Evolutionary conservation across 37 sponge, comb jelly and placozoan species (phyloP).

Genomic region (Theonella swinhoei): DNA sequence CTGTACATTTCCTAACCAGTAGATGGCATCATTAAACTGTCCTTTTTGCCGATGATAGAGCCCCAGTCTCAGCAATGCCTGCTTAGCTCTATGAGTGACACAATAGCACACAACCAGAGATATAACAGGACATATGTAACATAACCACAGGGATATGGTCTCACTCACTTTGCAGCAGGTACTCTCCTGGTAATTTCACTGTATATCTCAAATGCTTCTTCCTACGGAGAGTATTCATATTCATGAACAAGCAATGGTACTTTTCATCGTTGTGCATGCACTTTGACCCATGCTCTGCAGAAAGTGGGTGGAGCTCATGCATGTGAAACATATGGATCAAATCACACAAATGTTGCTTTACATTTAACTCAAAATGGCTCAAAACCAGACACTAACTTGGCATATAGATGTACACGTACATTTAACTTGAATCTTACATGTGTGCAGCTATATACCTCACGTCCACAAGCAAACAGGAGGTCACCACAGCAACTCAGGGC

Average conservation of each 20-base stretch:
- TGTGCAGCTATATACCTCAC: slow-evolving; percentile 42
- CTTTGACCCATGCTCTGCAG: too few relatives aligned
- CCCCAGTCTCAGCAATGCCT: slow-evolving; percentile 82
- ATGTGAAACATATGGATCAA: too few relatives aligned
- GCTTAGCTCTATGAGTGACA: slow-evolving; percentile 34
- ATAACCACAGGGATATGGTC: not conserved
- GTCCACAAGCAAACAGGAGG: slow-evolving; percentile 15
- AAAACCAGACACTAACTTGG: too few relatives aligned
- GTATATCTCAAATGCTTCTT: slow-evolving; percentile 15
- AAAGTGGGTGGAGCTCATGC: too few relatives aligned
- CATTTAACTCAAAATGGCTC: too few relatives aligned
- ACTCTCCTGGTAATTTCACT: slow-evolving; percentile 2
- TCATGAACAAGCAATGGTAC: not conserved
- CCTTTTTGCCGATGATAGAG: slow-evolving; percentile 53
- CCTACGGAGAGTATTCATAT: not conserved
- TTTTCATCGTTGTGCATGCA: too few relatives aligned
- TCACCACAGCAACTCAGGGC: slow-evolving; percentile 63
- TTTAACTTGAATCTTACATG: too few relatives aligned
- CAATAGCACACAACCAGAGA: not conserved
- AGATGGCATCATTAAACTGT: slow-evolving; percentile 65
- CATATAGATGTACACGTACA: too few relatives aligned
- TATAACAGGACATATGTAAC: not conserved
- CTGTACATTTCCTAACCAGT: slow-evolving; percentile 22
- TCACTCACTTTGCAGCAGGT: not conserved
- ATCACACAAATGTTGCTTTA: too few relatives aligned